Percentiles rank a stretch among this genome's conserved stretches.
Conservation (phyloP, 1,140 invertebrate species). For the Lycorma delicatula region DNA sequence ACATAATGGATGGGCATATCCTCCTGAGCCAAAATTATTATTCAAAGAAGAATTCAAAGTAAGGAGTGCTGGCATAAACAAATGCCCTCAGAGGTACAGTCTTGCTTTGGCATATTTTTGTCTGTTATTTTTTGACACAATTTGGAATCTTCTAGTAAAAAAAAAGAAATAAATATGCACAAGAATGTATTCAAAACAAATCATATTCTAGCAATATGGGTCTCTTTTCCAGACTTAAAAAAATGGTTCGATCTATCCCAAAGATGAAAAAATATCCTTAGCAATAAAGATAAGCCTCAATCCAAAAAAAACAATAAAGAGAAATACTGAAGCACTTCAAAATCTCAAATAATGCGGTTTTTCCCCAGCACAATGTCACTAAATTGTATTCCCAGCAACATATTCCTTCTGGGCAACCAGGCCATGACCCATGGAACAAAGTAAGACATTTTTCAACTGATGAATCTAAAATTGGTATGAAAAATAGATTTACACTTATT, state of each 20-base stretch:
- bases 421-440: background rate
- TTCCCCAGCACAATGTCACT: constrained; percentile 3
- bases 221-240: background rate
- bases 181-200: background rate
- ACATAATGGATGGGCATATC: background rate
- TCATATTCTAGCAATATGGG: background rate
- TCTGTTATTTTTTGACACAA: background rate
- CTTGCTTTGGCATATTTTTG: background rate
- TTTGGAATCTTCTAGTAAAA: background rate
- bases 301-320: constrained; percentile 1
- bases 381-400: background rate
- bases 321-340: background rate
- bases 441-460: background rate
- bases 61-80: background rate
- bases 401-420: background rate
- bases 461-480: constrained; percentile 1
- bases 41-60: background rate
- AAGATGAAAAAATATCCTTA: background rate
- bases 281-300: background rate
- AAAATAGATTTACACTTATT: background rate
- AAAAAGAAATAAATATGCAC: constrained; percentile 1
- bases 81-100: background rate
- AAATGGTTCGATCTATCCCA: background rate
- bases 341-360: background rate
- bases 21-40: background rate